Conservation (phyloP, 2,797 vertebrate genomes). For the Argyrosomus regius region DNA sequence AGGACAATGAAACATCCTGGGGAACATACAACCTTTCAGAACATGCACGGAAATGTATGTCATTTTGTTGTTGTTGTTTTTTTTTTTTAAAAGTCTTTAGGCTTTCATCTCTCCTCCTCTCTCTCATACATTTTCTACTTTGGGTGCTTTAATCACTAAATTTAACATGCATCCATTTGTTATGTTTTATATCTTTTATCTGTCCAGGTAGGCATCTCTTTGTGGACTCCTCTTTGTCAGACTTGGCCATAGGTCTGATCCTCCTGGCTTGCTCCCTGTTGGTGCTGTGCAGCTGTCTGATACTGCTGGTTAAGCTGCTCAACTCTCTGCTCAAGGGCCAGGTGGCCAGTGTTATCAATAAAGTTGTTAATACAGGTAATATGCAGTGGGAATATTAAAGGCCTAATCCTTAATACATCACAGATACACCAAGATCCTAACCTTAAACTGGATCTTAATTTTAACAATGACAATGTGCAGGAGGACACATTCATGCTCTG, state of each 20-base stretch:
- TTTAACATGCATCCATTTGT: neutral
- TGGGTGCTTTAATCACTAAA: neutral
- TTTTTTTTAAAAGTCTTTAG: neutral
- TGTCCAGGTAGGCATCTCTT: slow-evolving; percentile 67
- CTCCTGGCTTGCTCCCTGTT: slow-evolving; percentile 64
- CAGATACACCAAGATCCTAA: neutral
- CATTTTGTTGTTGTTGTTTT: neutral
- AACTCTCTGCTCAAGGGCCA: slow-evolving; percentile 66
- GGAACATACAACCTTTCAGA: slow-evolving; percentile 52
- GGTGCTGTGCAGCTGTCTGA: slow-evolving; percentile 65
- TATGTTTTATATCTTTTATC: too few species aligned
- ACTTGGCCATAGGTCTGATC: slow-evolving; percentile 67
- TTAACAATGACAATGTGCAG: neutral
- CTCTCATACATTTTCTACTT: neutral
- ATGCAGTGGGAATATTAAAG: neutral
- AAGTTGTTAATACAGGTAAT: slow-evolving; percentile 66
- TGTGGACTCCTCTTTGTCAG: slow-evolving; percentile 62
- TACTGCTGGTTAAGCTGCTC: slow-evolving; percentile 70
- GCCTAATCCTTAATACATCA: neutral
- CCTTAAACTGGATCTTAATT: neutral
- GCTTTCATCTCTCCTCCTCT: neutral
- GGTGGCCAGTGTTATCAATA: slow-evolving; percentile 60
- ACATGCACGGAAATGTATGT: slow-evolving; percentile 61
- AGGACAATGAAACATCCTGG: slow-evolving; percentile 55
- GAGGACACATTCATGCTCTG: neutral